A percentile compares a stretch with the other conserved stretches of the same genome.
phyloP scores from a whole-genome alignment of 2,888 invertebrate species.

The Lymantria dispar region DNA sequence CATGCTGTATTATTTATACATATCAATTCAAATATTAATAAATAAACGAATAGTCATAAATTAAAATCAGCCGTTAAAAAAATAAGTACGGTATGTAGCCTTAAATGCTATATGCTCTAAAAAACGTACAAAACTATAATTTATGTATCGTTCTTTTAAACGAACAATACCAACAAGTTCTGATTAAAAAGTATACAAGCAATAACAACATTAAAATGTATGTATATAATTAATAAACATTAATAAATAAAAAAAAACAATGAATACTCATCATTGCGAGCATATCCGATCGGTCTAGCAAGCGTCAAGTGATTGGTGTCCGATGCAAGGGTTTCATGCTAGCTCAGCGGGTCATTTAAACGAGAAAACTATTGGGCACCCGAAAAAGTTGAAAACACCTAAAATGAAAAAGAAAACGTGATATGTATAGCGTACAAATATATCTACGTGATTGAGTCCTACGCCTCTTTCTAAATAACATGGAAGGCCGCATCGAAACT shows the following conservation, averaged over 20 bases:
- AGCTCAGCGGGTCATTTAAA: slow-evolving; percentile 76
- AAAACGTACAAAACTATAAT: slow-evolving; percentile 11
- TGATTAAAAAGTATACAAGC: slow-evolving; percentile 36
- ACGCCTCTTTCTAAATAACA: slow-evolving; percentile 38
- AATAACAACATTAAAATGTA: slow-evolving; percentile 40
- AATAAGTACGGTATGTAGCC: background rate
- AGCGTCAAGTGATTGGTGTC: slow-evolving; percentile 66
- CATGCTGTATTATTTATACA: background rate
- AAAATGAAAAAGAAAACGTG: slow-evolving; percentile 80
- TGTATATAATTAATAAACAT: slow-evolving; percentile 31
- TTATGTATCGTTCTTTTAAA: slow-evolving; percentile 10
- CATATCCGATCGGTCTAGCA: slow-evolving; percentile 73
- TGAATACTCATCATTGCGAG: slow-evolving; percentile 81
- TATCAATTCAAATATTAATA: background rate
- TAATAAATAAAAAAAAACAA: slow-evolving; percentile 65
- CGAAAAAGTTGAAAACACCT: slow-evolving; percentile 83
- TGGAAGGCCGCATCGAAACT: too few relatives aligned
- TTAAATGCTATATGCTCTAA: background rate
- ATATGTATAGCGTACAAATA: slow-evolving; percentile 62
- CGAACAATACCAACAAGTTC: slow-evolving; percentile 16
- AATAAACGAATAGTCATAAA: background rate
- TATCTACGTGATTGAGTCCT: slow-evolving; percentile 38
- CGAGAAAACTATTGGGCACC: slow-evolving; percentile 82
- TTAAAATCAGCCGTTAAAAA: background rate
- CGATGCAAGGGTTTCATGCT: slow-evolving; percentile 66